These are phyloP conservation scores for Hemibagrus guttatus DNA, from an alignment of 2,797 vertebrate genomes.

Conservation along the genomic window DNA sequence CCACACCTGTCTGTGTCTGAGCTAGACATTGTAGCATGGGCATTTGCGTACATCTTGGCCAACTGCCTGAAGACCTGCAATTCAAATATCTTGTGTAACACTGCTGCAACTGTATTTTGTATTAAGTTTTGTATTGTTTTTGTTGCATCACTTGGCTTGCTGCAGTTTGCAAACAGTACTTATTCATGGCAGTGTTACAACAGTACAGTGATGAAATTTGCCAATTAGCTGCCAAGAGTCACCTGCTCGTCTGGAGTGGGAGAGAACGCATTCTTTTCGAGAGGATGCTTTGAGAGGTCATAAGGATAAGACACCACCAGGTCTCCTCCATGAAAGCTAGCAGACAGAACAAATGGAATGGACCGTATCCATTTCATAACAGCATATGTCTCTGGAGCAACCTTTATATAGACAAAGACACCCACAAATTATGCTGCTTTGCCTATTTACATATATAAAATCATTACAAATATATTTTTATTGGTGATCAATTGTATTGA, in stretches of 20 bases:
- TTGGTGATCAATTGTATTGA: neutral
- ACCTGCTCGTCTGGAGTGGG: conserved; percentile 92
- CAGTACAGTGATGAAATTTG: conserved; percentile 6
- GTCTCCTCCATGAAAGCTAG: conserved; percentile 89
- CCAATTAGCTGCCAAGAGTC: conserved; percentile 35
- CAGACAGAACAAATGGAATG: conserved; percentile 92
- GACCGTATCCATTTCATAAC: conserved; percentile 97
- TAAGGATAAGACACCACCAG: conserved; percentile 93
- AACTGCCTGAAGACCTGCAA: conserved; percentile 88
- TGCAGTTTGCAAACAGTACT: conserved; percentile 22
- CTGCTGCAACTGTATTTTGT: conserved; percentile 14
- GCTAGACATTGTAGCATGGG: conserved; percentile 84
- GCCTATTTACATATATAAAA: neutral
- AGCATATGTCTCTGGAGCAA: conserved; percentile 93
- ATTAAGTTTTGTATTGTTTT: conserved; percentile 8
- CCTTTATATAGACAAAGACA: conserved; percentile 68
- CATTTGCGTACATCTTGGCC: conserved; percentile 80
- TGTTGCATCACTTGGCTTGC: conserved; percentile 20
- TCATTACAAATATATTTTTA: neutral
- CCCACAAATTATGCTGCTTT: neutral
- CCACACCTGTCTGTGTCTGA: conserved; percentile 80
- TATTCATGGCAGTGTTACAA: conserved; percentile 23
- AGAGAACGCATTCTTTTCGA: conserved; percentile 82
- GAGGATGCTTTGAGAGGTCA: conserved; percentile 86
- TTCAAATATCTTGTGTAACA: conserved; percentile 21